Conservation (phyloP, 2,888 invertebrate genomes). For the Stenoptilia bipunctidactyla region DNA sequence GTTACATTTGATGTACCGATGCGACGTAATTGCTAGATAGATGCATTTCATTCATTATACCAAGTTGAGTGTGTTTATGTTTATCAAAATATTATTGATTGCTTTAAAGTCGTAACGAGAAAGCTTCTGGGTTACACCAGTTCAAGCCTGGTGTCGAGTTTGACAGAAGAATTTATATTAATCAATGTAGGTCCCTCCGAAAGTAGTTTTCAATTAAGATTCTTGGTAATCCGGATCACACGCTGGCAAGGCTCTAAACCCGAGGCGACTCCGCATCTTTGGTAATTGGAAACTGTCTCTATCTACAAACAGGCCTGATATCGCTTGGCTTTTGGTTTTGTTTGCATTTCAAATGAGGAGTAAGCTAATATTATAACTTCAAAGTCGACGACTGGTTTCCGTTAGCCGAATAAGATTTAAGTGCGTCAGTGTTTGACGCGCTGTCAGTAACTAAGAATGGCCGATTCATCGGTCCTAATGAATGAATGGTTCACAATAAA, state of each 20-base stretch:
- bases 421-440: background rate
- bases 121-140: conserved; percentile 39
- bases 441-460: conserved; percentile 26
- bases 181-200: conserved; percentile 43
- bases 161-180: conserved; percentile 52
- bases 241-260: conserved; percentile 30
- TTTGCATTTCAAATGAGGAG: background rate
- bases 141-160: conserved; percentile 31
- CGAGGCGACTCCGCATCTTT: conserved; percentile 37
- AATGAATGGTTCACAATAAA: conserved; percentile 19
- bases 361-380: background rate
- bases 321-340: background rate
- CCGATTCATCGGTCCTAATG: conserved; percentile 64
- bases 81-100: conserved; percentile 1
- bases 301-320: conserved; percentile 32
- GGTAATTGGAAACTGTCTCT: conserved; percentile 57
- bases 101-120: conserved; percentile 21
- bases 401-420: background rate
- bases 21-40: conserved; percentile 6
- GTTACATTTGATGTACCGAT: conserved; percentile 33
- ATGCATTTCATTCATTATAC: conserved; percentile 28
- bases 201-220: conserved; percentile 64
- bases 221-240: conserved; percentile 61
- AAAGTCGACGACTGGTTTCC: background rate
- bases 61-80: background rate